A percentile compares a stretch with the other conserved stretches of the same genome.
phyloP scores from a whole-genome alignment of 2,113 vertebrate genomes.

The Menidia beryllina region DNA sequence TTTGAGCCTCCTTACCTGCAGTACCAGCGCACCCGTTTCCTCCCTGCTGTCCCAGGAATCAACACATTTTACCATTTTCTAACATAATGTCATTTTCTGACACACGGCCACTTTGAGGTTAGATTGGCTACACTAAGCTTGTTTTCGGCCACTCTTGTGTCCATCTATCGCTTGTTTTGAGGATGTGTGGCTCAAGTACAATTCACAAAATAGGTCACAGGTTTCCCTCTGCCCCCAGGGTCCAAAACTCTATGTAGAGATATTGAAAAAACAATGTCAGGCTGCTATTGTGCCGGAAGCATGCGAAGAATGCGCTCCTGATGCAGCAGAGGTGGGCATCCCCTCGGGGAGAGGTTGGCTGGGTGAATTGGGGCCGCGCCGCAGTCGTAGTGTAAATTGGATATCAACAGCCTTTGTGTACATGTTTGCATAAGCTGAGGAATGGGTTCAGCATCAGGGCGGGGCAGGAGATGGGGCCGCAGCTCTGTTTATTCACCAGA shows the following conservation, averaged over 20 bases:
- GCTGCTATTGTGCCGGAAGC: slow-evolving; percentile 61
- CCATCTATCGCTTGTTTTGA: slow-evolving; percentile 18
- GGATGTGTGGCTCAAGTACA: slow-evolving; percentile 12
- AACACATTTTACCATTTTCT: slow-evolving; percentile 41
- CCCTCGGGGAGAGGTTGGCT: slow-evolving; percentile 4
- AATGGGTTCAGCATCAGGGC: slow-evolving; percentile 50
- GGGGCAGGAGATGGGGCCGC: slow-evolving; percentile 22
- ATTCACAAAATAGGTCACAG: slow-evolving; percentile 36
- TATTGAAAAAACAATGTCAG: slow-evolving; percentile 59
- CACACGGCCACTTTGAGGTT: slow-evolving; percentile 5
- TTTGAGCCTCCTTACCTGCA: slow-evolving; percentile 19
- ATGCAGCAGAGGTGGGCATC: slow-evolving; percentile 26
- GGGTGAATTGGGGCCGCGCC: slow-evolving; percentile 27
- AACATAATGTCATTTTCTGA: slow-evolving; percentile 24
- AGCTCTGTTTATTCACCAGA: slow-evolving; percentile 54
- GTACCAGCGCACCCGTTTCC: not conserved
- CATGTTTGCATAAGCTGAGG: slow-evolving; percentile 23
- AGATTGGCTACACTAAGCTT: slow-evolving; percentile 1
- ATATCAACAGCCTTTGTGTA: slow-evolving; percentile 18
- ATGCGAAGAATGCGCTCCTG: slow-evolving; percentile 69
- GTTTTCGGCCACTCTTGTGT: slow-evolving; percentile 18
- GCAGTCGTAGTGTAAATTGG: slow-evolving; percentile 33
- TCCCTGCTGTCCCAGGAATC: slow-evolving; percentile 34
- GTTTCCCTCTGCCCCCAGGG: slow-evolving; percentile 31
- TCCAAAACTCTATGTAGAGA: slow-evolving; percentile 52